Conservation (phyloP, 1,140 invertebrate species). For the Lysiphlebus fabarum region DNA sequence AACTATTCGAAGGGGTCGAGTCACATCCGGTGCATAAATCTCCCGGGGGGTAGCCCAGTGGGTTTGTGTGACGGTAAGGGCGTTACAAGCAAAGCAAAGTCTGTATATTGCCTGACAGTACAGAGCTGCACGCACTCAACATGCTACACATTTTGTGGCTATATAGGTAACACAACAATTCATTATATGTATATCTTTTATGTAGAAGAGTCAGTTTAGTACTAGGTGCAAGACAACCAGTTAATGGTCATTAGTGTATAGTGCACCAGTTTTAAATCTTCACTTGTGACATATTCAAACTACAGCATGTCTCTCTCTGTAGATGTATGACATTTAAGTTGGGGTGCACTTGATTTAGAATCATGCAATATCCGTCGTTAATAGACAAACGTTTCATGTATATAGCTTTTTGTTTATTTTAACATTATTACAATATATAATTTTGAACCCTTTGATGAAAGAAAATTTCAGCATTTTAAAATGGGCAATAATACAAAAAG, state of each 20-base stretch:
- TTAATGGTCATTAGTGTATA: constrained; percentile 49
- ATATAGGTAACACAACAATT: background rate
- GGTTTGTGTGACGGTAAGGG: background rate
- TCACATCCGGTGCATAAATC: constrained; percentile 54
- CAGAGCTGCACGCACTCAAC: constrained; percentile 28
- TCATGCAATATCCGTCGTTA: constrained; percentile 23
- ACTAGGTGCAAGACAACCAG: constrained; percentile 33
- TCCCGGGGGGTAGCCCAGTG: constrained; percentile 25
- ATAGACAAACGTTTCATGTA: constrained; percentile 13
- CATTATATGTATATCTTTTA: background rate
- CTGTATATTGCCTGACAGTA: background rate
- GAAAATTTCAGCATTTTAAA: no score
- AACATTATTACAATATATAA: background rate
- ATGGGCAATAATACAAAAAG: no score
- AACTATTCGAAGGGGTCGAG: constrained; percentile 39
- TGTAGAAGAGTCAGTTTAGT: constrained; percentile 11
- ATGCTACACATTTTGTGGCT: constrained; percentile 30
- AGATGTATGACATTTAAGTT: constrained; percentile 24
- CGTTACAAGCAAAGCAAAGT: background rate
- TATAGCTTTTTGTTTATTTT: constrained; percentile 7
- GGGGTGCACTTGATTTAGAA: constrained; percentile 21
- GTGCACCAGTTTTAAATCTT: constrained; percentile 45
- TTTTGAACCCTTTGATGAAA: no score
- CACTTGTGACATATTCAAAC: constrained; percentile 27
- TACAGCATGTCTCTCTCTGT: constrained; percentile 25